These are phyloP conservation scores for Apomyelois bistriatella DNA, from an alignment of 2,888 invertebrate genomes.

Conservation along the genomic window DNA sequence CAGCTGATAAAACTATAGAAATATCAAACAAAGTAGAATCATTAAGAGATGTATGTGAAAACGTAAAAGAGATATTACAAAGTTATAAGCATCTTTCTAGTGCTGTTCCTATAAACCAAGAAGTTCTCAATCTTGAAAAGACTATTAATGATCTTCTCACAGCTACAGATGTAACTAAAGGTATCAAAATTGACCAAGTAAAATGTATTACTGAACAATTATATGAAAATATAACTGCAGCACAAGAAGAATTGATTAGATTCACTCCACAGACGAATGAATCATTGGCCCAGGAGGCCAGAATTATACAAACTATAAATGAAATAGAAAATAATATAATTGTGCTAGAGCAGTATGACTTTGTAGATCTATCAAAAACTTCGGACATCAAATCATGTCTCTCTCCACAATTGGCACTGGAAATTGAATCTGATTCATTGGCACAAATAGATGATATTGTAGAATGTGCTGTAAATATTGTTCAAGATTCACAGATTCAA, in stretches of 20 bases:
- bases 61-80: constrained; percentile 46
- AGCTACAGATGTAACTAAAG: constrained; percentile 44
- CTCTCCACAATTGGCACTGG: constrained; percentile 42
- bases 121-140: constrained; percentile 37
- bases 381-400: constrained; percentile 46
- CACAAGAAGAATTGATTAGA: constrained; percentile 57
- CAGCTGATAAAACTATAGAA: constrained; percentile 50
- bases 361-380: constrained; percentile 50
- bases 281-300: constrained; percentile 46
- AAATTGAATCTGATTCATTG: constrained; percentile 50
- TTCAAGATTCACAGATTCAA: constrained; percentile 41
- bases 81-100: constrained; percentile 28
- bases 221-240: constrained; percentile 43
- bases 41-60: constrained; percentile 48
- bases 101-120: constrained; percentile 21
- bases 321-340: constrained; percentile 61
- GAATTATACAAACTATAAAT: constrained; percentile 52
- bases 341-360: constrained; percentile 57
- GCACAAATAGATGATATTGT: constrained; percentile 48
- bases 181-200: constrained; percentile 48
- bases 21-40: constrained; percentile 53
- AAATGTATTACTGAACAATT: constrained; percentile 53
- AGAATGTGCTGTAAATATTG: constrained; percentile 45
- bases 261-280: constrained; percentile 41
- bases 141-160: constrained; percentile 45